A percentile compares a stretch with the other conserved stretches of the same genome.
Evolutionary conservation across 2,113 vertebrate genomes (phyloP).

Genomic region (Passer montanus): DNA sequence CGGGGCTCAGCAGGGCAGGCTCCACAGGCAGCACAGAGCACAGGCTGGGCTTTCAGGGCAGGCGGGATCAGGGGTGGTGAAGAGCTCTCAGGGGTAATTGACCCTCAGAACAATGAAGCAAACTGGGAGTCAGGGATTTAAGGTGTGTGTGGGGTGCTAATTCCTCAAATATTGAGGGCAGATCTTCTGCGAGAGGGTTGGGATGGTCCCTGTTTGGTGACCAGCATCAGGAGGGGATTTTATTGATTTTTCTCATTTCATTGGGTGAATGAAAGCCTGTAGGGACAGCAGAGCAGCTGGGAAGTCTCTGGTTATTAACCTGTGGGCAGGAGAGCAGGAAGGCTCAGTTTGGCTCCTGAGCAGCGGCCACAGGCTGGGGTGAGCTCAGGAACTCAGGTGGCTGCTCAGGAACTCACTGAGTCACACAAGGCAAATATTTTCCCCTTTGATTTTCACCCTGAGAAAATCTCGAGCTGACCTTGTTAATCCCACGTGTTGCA

Average conservation of each 20-base stretch:
- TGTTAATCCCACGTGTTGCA: not conserved
- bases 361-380: fast-evolving
- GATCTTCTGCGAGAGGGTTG: fast-evolving
- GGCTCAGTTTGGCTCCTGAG: not conserved
- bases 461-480: slow-evolving; percentile 31
- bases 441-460: slow-evolving; percentile 49
- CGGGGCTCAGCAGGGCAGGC: not conserved
- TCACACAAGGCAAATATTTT: slow-evolving; percentile 56
- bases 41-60: not conserved
- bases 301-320: fast-evolving
- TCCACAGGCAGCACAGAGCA: fast-evolving
- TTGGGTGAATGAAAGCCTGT: not conserved
- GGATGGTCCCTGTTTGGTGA: fast-evolving
- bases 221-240: not conserved
- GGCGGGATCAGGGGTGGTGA: not conserved
- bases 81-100: not conserved
- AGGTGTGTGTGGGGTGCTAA: not conserved
- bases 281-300: not conserved
- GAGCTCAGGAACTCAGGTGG: not conserved
- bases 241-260: fast-evolving
- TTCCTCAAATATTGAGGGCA: not conserved
- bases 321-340: not conserved
- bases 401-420: slow-evolving; percentile 33
- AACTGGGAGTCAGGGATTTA: not conserved
- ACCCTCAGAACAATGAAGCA: not conserved